These are phyloP conservation scores for Cephus pygmeus DNA, from an alignment of 2,888 invertebrate genomes.

Conservation along the genomic window DNA sequence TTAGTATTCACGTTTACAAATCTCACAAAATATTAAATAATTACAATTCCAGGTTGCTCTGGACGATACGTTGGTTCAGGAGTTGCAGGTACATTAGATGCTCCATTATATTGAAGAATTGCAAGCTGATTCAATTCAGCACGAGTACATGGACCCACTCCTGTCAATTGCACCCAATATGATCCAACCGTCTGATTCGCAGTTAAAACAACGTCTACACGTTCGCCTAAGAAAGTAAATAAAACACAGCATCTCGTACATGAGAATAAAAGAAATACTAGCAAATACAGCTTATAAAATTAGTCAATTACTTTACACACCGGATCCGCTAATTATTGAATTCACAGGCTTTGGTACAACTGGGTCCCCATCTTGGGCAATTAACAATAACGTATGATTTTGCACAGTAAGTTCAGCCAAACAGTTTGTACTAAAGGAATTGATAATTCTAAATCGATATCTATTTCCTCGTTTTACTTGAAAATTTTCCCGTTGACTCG, in stretches of 20 bases:
- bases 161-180: conserved; percentile 27
- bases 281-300: too few species aligned
- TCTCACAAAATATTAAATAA: too few species aligned
- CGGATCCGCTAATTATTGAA: conserved; percentile 17
- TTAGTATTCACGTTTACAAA: too few species aligned
- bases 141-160: background rate
- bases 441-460: conserved; percentile 41
- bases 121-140: conserved; percentile 5
- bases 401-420: conserved; percentile 25
- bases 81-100: conserved; percentile 83
- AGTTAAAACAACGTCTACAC: conserved; percentile 87
- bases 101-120: conserved; percentile 9
- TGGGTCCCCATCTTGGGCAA: conserved; percentile 39
- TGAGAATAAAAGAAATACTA: too few species aligned
- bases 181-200: conserved; percentile 81
- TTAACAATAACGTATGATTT: conserved; percentile 28
- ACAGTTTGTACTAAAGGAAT: conserved; percentile 37
- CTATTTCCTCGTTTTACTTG: conserved; percentile 23
- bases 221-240: conserved; percentile 75
- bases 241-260: too few species aligned
- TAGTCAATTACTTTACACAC: conserved; percentile 9
- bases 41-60: too few species aligned
- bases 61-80: conserved; percentile 36
- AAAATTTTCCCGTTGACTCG: conserved; percentile 17
- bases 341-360: conserved; percentile 24